Conservation (phyloP, 2,797 vertebrate genomes). For the Fringilla coelebs region DNA sequence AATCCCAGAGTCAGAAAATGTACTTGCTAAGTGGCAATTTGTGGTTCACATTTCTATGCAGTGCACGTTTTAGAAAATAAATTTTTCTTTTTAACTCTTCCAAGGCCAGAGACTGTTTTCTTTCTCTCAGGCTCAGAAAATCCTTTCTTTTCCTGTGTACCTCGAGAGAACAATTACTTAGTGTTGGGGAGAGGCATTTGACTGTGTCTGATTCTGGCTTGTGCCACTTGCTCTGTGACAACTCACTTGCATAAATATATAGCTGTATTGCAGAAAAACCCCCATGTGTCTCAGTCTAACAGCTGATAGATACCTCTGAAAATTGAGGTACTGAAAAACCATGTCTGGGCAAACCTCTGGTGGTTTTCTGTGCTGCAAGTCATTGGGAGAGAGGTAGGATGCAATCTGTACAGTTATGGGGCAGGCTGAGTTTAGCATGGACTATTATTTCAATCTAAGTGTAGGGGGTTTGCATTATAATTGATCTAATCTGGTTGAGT, state of each 20-base stretch:
- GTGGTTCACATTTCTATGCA: not conserved
- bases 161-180: not conserved
- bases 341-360: not conserved
- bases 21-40: not conserved
- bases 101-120: not conserved
- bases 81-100: not conserved
- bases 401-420: not conserved
- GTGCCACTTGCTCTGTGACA: not conserved
- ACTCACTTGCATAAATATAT: not conserved
- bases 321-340: not conserved
- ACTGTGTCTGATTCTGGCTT: not conserved
- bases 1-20: not conserved
- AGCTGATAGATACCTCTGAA: not conserved
- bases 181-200: not conserved
- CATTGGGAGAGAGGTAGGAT: not conserved
- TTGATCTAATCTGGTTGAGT: not conserved
- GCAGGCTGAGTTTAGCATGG: not conserved
- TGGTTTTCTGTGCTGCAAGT: not conserved
- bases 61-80: not conserved
- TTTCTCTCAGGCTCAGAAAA: not conserved
- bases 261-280: not conserved
- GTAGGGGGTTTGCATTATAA: accelerated
- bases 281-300: not conserved
- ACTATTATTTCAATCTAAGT: not conserved
- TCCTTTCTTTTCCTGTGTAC: not conserved